Conservation (phyloP, 2,113 vertebrate species). For the Alligator sinensis region DNA sequence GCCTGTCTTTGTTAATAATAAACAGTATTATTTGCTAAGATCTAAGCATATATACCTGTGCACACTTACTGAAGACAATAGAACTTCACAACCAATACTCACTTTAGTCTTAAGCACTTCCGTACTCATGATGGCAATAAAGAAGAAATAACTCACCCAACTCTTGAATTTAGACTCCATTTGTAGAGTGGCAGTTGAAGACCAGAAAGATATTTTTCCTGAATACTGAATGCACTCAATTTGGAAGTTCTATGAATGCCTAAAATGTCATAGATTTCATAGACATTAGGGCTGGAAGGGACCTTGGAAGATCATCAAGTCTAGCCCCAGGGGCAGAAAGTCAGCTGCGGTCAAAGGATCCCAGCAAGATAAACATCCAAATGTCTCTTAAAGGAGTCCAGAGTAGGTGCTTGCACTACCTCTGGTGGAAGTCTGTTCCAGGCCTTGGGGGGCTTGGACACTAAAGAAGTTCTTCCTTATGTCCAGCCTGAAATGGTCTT, state of each 20-base stretch:
- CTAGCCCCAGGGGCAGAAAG: too few species aligned
- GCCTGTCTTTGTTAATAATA: not conserved
- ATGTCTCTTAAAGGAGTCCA: too few species aligned
- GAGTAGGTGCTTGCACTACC: too few species aligned
- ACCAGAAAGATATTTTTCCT: not conserved
- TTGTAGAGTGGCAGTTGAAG: not conserved
- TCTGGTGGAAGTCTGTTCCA: too few species aligned
- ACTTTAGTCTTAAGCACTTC: not conserved
- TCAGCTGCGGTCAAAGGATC: too few species aligned
- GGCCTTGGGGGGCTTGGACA: too few species aligned
- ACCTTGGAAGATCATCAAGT: too few species aligned
- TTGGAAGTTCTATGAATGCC: not conserved
- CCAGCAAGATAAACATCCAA: too few species aligned
- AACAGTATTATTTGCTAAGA: not conserved
- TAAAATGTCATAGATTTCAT: too few species aligned
- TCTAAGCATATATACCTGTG: not conserved
- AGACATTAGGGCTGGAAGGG: too few species aligned
- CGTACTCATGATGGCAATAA: not conserved
- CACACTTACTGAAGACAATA: not conserved
- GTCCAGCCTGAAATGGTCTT: too few species aligned
- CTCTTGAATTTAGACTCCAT: not conserved
- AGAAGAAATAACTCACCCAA: not conserved
- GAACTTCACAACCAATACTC: not conserved
- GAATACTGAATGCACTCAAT: not conserved
- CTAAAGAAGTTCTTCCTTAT: too few species aligned